Conservation (phyloP, 2,113 vertebrate genomes). For the Thinocorus orbignyianus region DNA sequence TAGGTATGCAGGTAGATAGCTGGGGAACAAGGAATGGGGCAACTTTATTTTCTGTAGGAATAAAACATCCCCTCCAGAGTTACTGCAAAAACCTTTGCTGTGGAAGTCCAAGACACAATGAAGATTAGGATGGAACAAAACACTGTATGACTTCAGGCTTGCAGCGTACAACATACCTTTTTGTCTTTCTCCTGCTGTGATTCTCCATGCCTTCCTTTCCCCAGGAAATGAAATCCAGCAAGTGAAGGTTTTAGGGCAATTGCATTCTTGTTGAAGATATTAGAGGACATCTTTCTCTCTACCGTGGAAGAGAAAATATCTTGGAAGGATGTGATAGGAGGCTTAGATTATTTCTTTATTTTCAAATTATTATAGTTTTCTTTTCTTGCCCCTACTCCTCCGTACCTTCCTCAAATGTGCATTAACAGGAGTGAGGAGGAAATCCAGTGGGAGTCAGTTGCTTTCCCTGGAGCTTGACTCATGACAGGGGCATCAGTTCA, state of each 20-base stretch:
- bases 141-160: not conserved
- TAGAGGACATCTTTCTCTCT: not conserved
- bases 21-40: too few relatives aligned
- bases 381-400: not conserved
- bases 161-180: not conserved
- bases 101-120: not conserved
- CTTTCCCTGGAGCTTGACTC: not conserved
- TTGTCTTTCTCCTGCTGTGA: not conserved
- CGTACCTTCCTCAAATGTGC: not conserved
- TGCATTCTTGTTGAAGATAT: not conserved
- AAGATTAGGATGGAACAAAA: not conserved
- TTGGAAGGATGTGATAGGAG: not conserved
- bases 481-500: not conserved
- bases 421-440: not conserved
- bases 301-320: not conserved
- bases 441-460: not conserved
- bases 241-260: not conserved
- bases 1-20: rapidly evolving
- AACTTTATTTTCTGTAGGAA: not conserved
- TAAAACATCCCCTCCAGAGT: not conserved
- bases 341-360: not conserved
- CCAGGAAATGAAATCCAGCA: not conserved
- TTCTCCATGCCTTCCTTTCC: not conserved
- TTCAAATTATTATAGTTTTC: not conserved
- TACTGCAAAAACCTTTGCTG: not conserved